Evolutionary conservation across 2,888 invertebrate genomes (phyloP), one percentile per base, ranked within the genome.

Genomic region (Panzeria rudis): DNA sequence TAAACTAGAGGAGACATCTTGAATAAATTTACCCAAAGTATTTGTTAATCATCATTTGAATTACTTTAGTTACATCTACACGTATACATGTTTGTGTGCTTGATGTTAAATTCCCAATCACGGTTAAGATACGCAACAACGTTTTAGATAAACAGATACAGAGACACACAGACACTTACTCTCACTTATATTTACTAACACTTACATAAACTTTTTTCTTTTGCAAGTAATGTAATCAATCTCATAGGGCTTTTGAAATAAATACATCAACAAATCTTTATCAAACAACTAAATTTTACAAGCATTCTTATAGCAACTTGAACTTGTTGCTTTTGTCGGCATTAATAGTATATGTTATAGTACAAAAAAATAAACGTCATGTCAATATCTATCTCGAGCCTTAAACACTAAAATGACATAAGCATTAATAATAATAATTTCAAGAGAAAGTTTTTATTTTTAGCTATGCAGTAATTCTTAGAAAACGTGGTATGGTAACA

Each of bases 221-320:
- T 44, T 44, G 47, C 59, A 68, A 69, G 44, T 56, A 47, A 66
- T 29, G 38, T 41, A 82, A 83, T 83, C 76, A 83, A 83, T 77
- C 64, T 72, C 56, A 62, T n/a, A 66, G 71, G 56, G 71, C 77
- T 83, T 71, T 83, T 23, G 56, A 72, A 66, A 56, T 71, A 77
- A 77, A 72, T 77, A 71, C 66, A 83, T 77, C 82, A 71, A 83
- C 82, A 83, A 83, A 83, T 77, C 76, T 8, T 9, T 35, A 41
- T 2, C 13, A 11, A 41, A 11, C 41, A 41, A 41, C 13, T 13
- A 41, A 41, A 13, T 41, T 41, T 41, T 7, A 83, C 77, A 59
- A 77, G 59, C 77, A 56, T 25, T 44, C 56, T 56, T 38, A 38
- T 15, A 66, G 4, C 29, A 77, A 56, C 23, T 62, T 81, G 20